Evolutionary conservation across 2,888 invertebrate genomes (phyloP), one percentile per base, ranked within the genome.

Genomic region (Coleophora flavipennella): DNA sequence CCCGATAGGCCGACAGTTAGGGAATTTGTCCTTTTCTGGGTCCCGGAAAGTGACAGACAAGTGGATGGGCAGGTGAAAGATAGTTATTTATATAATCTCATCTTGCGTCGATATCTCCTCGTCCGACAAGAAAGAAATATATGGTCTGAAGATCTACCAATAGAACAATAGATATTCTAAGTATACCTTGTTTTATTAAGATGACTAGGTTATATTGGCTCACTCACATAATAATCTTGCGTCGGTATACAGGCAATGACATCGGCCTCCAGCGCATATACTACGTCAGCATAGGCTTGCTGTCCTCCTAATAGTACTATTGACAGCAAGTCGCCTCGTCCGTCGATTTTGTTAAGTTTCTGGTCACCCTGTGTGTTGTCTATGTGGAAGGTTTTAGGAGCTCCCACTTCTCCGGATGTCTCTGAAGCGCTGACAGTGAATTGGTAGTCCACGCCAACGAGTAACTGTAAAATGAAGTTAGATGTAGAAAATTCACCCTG

Each of bases 191-290:
- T n/a, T n/a, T 3, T 20, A 20, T 4, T 20, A 20, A 4, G 20
- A 20, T 4, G 20, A 4, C 20, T 20, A 20, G 20, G n/a, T n/a
- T n/a, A 13, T 12, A 25, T 2, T 13, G n/a, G n/a, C n/a, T n/a
- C 39, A 55, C 71, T 57, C 42, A 78, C 78, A 45, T 69, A 67
- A 51, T 74, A 78, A 49, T 78, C 71, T 31, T 72, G 63, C 2
- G 66, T 71, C 1, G 58, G 55, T 28, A 48, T 48, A 38, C 79
- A 79, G n/a, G 66, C 55, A 2, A 62, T 74, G 0, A 78, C 62
- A 12, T 62, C 53, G 9, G 74, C 78, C 41, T 71, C 67, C 2
- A 77, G 13, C 0, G 53, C 41, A 35, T 62, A 71, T 12, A 53
- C 51, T 14, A 60, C 46, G 40, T 79, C 74, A 6, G 62, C 53